A percentile compares a stretch with the other conserved stretches of the same genome.
Conservation (phyloP, 2,113 vertebrate species). For the Apteryx owenii region DNA sequence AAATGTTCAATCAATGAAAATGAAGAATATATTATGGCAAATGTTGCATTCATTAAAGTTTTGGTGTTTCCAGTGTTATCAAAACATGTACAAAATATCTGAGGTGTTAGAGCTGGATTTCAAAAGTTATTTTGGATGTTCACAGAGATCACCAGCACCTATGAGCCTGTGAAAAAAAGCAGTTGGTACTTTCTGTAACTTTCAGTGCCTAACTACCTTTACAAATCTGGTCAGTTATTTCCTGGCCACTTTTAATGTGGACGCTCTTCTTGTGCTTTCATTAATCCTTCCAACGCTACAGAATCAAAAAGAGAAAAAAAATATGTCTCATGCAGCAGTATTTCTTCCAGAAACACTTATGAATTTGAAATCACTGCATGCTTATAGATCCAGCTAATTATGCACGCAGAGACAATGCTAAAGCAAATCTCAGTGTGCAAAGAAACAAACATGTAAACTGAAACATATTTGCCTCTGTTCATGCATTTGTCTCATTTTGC, state of each 20-base stretch:
- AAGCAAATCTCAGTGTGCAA: slow-evolving; percentile 35
- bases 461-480: slow-evolving; percentile 28
- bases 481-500: slow-evolving; percentile 31
- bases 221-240: background rate
- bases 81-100: background rate
- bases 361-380: slow-evolving; percentile 7
- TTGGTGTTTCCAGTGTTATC: background rate
- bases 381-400: slow-evolving; percentile 49
- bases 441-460: slow-evolving; percentile 15
- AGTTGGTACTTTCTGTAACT: accelerated
- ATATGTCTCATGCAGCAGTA: background rate
- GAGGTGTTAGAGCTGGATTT: background rate
- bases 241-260: background rate
- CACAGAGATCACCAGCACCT: background rate
- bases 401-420: slow-evolving; percentile 7
- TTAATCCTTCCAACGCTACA: background rate
- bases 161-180: background rate
- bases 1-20: background rate
- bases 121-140: background rate
- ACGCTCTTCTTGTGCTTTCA: background rate
- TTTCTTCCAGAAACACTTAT: background rate
- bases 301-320: background rate
- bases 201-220: background rate
- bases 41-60: background rate
- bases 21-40: background rate